Evolutionary conservation across 2,888 invertebrate genomes (phyloP), one percentile per base, ranked within the genome.

Genomic region (Cheilosia vulpina): DNA sequence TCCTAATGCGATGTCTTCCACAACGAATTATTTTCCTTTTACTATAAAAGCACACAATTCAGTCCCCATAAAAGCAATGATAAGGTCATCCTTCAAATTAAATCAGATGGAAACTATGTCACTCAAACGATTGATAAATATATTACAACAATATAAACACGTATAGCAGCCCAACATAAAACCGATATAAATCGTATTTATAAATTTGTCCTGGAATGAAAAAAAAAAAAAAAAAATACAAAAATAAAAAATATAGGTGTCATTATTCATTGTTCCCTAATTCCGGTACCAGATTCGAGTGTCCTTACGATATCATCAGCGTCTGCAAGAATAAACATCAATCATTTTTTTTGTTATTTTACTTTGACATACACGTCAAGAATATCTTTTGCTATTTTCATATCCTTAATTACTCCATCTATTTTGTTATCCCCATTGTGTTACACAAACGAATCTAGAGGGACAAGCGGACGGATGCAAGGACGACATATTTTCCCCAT

Each of bases 401-500:
- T 41, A 38, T 72, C 68, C 62, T 68, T 78, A 78, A 83, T 72
- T 73, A 72, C 58, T 53, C 76, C 9, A 58, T 65, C 58, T 58
- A 72, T 71, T 81, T 76, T 58, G 34, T 15, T 15, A 17, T 57
- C 38, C 43, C 19, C n/a, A 21, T 27, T 27, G 6, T 62, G 45
- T n/a, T 9, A 47, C 9, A 55, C 27, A 63, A 50, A 58, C 13
- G 15, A 45, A 43, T 60, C 53, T 11, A 60, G 31, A 50, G 50
- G 17, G 13, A 13, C 38, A 65, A 38, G 58, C 60, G 21, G 57
- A 73, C 45, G 21, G 31, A 50, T 79, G 66, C 83, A 69, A 75
- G 84, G 71, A 80, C 63, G 53, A 50, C 41, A 55, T 34, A 66
- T 65, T 85, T 85, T 80, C 50, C 53, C 62, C 62, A 66, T 47